phyloP scores from a whole-genome alignment of 2,113 vertebrate species.

The Taurulus bubalis region DNA sequence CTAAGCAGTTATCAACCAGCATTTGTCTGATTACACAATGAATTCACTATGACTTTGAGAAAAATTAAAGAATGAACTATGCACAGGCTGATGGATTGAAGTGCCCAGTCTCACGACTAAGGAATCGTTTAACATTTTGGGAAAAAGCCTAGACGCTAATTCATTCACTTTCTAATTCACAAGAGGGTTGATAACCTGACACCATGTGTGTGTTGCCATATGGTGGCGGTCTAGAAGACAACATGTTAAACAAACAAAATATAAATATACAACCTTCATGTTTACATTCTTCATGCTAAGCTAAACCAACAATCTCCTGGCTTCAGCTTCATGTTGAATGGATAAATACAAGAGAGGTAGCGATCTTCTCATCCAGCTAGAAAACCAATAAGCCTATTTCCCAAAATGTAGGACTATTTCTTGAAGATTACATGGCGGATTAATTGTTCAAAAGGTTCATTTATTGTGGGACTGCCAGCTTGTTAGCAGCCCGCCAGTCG shows the following conservation, averaged over 20 bases:
- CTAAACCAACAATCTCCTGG: background rate
- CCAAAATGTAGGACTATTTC: background rate
- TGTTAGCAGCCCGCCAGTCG: constrained; percentile 1
- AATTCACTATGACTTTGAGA: background rate
- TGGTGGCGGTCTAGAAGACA: background rate
- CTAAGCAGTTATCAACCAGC: background rate
- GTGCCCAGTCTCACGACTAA: background rate
- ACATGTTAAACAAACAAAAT: background rate
- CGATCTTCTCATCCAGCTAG: background rate
- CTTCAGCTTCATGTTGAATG: background rate
- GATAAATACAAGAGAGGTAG: background rate
- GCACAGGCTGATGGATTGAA: background rate
- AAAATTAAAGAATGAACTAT: fast-evolving
- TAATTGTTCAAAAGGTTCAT: background rate
- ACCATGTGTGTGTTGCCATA: background rate
- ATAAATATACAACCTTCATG: background rate
- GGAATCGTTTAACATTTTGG: background rate
- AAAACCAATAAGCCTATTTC: background rate
- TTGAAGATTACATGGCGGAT: background rate
- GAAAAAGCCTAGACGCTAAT: background rate
- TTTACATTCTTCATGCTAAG: background rate
- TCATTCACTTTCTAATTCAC: background rate
- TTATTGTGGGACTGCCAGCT: constrained; percentile 1
- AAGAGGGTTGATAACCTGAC: background rate
- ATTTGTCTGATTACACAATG: background rate